Evolutionary conservation across 2,113 vertebrate genomes (phyloP).

Genomic region (Platycercus adscitus): DNA sequence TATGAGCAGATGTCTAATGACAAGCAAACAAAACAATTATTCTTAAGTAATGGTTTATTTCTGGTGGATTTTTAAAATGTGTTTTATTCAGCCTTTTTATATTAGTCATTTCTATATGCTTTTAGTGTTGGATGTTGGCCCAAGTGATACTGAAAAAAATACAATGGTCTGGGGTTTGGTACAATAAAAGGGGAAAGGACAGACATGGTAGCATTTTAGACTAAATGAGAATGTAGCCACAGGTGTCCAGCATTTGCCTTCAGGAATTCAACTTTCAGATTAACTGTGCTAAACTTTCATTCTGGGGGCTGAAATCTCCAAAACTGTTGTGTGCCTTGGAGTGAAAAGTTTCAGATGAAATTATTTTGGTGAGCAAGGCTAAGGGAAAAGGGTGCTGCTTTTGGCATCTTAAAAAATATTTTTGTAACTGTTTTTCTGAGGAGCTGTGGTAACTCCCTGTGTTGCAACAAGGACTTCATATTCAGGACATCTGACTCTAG

Average conservation of each 20-base stretch:
- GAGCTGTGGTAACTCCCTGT: background rate
- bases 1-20: background rate
- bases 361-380: background rate
- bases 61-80: background rate
- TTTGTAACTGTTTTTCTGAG: background rate
- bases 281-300: background rate
- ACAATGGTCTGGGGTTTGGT: background rate
- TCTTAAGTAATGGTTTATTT: background rate
- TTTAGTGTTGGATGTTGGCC: background rate
- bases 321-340: background rate
- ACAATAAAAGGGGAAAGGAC: background rate
- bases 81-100: background rate
- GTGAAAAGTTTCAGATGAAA: background rate
- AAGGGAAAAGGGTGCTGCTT: background rate
- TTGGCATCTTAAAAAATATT: background rate
- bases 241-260: background rate
- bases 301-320: background rate
- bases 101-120: background rate
- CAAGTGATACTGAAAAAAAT: background rate
- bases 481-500: background rate
- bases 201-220: background rate
- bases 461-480: background rate
- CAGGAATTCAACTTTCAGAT: background rate
- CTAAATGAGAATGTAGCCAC: background rate
- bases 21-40: slow-evolving; percentile 18